Percentiles rank a stretch among this genome's conserved stretches.
Conservation (phyloP, 2,797 vertebrate genomes). For the Diplodus puntazzo region DNA sequence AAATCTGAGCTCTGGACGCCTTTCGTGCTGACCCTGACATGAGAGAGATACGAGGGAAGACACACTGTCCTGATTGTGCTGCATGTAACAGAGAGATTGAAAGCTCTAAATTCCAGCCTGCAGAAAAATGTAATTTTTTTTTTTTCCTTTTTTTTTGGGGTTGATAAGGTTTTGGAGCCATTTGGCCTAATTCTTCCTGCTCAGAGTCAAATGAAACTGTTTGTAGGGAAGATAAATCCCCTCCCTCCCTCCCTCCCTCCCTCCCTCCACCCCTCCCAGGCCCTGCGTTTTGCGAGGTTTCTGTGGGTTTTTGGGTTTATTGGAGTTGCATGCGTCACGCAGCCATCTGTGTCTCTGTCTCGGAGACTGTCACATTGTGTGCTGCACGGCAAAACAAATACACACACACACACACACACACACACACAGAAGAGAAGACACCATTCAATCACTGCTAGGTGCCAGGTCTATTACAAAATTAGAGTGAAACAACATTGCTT, state of each 20-base stretch:
- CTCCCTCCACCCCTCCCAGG: neutral
- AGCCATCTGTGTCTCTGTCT: conserved; percentile 75
- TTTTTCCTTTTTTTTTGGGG: neutral
- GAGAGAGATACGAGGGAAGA: conserved; percentile 9
- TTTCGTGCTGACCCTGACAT: neutral
- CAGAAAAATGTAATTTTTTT: conserved; percentile 16
- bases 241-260: no score
- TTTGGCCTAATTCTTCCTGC: conserved; percentile 74
- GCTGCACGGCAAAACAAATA: conserved; percentile 36
- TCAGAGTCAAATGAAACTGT: conserved; percentile 69
- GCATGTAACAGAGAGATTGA: conserved; percentile 46
- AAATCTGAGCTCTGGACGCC: neutral
- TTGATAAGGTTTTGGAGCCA: conserved; percentile 57
- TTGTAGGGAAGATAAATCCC: conserved; percentile 67
- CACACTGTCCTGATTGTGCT: conserved; percentile 35
- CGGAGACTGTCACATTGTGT: conserved; percentile 60
- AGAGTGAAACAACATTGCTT: conserved; percentile 6
- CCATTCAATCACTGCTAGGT: conserved; percentile 1
- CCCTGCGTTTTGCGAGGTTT: conserved; percentile 40
- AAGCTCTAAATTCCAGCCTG: conserved; percentile 53
- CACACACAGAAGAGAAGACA: conserved; percentile 8
- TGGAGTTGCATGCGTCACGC: conserved; percentile 69
- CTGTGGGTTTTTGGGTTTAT: conserved; percentile 63
- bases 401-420: conserved; percentile 28
- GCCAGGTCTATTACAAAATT: conserved; percentile 6